Conservation (phyloP, 64 coral and sea anemone genomes). For the Anthopleura sola region DNA sequence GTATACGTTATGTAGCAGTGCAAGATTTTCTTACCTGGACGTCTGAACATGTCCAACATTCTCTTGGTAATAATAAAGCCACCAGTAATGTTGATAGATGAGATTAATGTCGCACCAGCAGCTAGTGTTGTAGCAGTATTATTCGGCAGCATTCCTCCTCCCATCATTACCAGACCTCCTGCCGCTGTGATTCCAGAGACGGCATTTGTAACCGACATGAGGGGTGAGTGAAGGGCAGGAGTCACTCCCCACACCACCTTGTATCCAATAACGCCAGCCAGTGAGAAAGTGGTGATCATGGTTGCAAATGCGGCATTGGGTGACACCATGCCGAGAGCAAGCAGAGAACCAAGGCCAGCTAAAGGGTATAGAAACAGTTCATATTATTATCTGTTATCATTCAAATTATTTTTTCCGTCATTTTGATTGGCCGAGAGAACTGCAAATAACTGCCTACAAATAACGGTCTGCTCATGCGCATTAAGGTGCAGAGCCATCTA, state of each 20-base stretch:
- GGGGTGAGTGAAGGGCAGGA: conserved; percentile 91
- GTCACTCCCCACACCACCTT: conserved; percentile 99
- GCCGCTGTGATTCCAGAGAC: conserved; percentile 98
- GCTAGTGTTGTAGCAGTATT: conserved; percentile 79
- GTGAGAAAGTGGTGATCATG: conserved; percentile 98
- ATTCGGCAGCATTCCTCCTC: conserved; percentile 68
- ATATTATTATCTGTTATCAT: no score
- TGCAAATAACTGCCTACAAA: no score
- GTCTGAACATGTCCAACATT: conserved; percentile 99
- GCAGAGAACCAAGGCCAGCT: conserved; percentile 83
- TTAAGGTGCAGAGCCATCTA: no score
- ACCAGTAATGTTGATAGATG: conserved; percentile 97
- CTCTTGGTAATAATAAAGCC: conserved; percentile 99
- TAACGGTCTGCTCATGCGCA: no score
- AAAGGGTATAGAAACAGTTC: neutral
- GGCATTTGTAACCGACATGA: conserved; percentile 99
- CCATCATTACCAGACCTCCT: conserved; percentile 98
- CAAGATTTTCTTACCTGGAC: conserved; percentile 47
- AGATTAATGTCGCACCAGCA: conserved; percentile 81
- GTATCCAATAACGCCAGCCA: conserved; percentile 97
- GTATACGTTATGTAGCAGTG: neutral
- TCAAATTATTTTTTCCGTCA: no score
- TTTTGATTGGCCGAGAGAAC: no score
- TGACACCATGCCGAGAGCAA: conserved; percentile 68
- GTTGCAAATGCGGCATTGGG: conserved; percentile 95